Evolutionary conservation across 2,888 invertebrate species (phyloP).

Genomic region (Cyaniris semiargus): DNA sequence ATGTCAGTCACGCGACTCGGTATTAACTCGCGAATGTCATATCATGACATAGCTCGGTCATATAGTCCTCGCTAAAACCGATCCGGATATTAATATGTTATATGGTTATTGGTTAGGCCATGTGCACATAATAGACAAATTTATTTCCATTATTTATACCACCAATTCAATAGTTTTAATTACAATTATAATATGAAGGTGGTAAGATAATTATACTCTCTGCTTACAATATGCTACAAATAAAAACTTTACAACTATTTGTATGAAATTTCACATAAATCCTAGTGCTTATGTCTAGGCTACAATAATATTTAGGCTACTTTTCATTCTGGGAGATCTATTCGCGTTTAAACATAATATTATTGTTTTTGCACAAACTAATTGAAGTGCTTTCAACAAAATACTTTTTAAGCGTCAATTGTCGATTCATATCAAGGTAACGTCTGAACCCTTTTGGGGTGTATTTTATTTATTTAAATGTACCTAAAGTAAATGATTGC

Average conservation of each 20-base stretch:
- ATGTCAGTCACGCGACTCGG: neutral
- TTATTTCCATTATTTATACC: no score
- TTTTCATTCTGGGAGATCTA: no score
- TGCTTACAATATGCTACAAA: no score
- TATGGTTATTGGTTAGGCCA: neutral
- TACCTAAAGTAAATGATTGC: neutral
- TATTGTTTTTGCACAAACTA: no score
- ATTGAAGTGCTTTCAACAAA: neutral
- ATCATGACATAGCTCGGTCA: neutral
- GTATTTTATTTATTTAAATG: neutral
- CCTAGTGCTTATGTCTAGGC: no score
- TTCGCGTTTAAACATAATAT: no score
- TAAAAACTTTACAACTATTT: no score
- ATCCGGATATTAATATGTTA: neutral
- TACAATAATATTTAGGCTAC: no score
- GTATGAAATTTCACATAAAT: no score
- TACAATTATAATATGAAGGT: no score
- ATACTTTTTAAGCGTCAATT: neutral
- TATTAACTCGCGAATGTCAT: constrained; percentile 8
- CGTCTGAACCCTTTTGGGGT: neutral
- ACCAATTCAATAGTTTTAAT: no score
- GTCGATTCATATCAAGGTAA: constrained; percentile 1
- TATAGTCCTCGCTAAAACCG: neutral
- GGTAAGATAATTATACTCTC: no score
- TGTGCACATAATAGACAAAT: neutral